phyloP scores from a whole-genome alignment of 2,888 invertebrate genomes.

The Rhimphoctona megacephalus region DNA sequence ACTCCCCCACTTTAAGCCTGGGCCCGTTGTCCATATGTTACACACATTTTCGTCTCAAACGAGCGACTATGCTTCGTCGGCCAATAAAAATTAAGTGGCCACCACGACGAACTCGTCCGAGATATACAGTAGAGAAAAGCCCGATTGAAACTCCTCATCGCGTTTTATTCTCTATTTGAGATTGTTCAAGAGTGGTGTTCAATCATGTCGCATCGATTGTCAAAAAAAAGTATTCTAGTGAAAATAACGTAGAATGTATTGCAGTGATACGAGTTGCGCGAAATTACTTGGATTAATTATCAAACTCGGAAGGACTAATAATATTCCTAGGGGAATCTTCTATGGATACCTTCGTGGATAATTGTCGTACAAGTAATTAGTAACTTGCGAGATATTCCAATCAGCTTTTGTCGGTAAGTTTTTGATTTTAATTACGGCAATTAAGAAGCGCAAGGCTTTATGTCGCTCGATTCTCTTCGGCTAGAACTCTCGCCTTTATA shows the following conservation, averaged over 20 bases:
- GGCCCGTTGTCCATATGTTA: conserved; percentile 58
- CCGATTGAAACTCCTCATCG: conserved; percentile 14
- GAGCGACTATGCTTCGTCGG: conserved; percentile 77
- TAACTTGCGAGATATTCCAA: conserved; percentile 49
- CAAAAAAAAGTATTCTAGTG: background rate
- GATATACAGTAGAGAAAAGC: conserved; percentile 64
- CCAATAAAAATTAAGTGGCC: conserved; percentile 77
- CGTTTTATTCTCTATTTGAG: conserved; percentile 21
- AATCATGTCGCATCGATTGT: conserved; percentile 2
- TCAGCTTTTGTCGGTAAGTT: conserved; percentile 78
- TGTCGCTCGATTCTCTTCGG: conserved; percentile 56
- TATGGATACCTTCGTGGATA: conserved; percentile 40
- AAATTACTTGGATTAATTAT: background rate
- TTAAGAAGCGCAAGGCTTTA: conserved; percentile 80
- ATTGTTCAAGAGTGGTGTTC: conserved; percentile 14
- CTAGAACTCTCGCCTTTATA: background rate
- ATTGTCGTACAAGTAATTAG: conserved; percentile 51
- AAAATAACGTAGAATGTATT: background rate
- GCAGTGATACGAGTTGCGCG: background rate
- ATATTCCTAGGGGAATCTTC: background rate
- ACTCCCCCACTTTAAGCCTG: conserved; percentile 2
- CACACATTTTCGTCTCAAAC: conserved; percentile 70
- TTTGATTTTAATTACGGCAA: conserved; percentile 81
- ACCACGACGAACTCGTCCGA: conserved; percentile 58
- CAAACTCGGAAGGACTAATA: background rate